phyloP scores from a whole-genome alignment of 1,140 invertebrate genomes.

The Alviniconcha marisindica region DNA sequence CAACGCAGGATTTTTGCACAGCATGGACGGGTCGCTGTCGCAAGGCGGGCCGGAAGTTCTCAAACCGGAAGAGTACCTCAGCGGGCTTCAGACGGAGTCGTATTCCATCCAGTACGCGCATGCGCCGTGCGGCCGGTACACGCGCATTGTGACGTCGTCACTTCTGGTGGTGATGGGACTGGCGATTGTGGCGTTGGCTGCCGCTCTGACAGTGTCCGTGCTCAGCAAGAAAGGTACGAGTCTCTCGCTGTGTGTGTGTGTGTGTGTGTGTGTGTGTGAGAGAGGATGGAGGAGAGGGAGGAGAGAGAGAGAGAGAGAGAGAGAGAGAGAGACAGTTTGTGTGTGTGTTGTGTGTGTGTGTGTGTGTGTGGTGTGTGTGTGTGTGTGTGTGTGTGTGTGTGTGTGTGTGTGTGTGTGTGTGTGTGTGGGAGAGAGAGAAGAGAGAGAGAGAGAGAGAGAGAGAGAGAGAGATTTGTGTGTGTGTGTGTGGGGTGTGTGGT shows the following conservation, averaged over 20 bases:
- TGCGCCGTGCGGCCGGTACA: not conserved
- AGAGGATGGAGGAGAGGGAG: no score
- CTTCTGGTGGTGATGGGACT: slow-evolving; percentile 28
- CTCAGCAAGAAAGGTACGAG: slow-evolving; percentile 3
- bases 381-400: slow-evolving; percentile 17
- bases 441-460: no score
- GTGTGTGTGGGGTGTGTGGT: not conserved
- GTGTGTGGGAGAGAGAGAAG: not conserved
- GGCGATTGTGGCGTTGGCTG: slow-evolving; percentile 25
- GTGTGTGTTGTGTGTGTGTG: not conserved
- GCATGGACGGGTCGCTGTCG: not conserved
- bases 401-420: not conserved
- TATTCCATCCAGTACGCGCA: not conserved
- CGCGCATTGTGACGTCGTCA: slow-evolving; percentile 19
- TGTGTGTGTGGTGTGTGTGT: not conserved
- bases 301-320: no score
- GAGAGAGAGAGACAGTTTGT: no score
- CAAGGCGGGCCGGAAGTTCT: slow-evolving; percentile 8
- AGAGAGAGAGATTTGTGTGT: not conserved
- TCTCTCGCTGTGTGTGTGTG: no score
- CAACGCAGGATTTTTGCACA: not conserved
- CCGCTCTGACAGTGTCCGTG: slow-evolving; percentile 25
- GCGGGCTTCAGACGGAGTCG: not conserved
- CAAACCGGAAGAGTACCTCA: slow-evolving; percentile 25
- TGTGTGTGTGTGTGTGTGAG: no score